Percentiles rank a stretch among this genome's conserved stretches.
These are phyloP conservation scores for Cryptoprocta ferox DNA, from an alignment of 2,797 vertebrate species.

Conservation along the genomic window DNA sequence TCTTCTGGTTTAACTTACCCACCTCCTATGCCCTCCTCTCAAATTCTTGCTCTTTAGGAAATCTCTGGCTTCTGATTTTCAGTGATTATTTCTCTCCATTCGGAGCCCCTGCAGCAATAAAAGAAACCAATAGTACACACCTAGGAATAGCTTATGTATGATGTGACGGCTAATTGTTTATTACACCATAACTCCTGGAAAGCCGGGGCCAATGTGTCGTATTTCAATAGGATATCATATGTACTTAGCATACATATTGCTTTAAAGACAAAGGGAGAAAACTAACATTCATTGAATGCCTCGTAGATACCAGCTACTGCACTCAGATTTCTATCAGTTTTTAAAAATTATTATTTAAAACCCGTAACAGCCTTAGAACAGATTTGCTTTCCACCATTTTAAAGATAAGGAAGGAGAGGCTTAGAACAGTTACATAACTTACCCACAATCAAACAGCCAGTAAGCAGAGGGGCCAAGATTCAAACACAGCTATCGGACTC, in stretches of 20 bases:
- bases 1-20: neutral
- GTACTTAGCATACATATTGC: neutral
- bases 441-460: slow-evolving; percentile 38
- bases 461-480: neutral
- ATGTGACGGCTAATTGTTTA: neutral
- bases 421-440: slow-evolving; percentile 69
- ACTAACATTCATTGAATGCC: slow-evolving; percentile 16
- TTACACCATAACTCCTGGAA: slow-evolving; percentile 47
- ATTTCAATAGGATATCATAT: neutral
- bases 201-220: neutral
- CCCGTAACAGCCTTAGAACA: slow-evolving; percentile 13
- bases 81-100: slow-evolving; percentile 50
- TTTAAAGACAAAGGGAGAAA: slow-evolving; percentile 4
- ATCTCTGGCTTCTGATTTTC: neutral
- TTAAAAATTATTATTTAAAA: slow-evolving; percentile 59
- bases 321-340: slow-evolving; percentile 31
- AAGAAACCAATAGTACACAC: neutral
- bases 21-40: neutral
- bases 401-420: slow-evolving; percentile 60
- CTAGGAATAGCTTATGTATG: neutral
- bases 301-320: neutral
- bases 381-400: slow-evolving; percentile 65
- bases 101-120: slow-evolving; percentile 37
- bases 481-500: neutral
- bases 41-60: slow-evolving; percentile 53